Evolutionary conservation across 2,888 invertebrate species (phyloP), one percentile per base, ranked within the genome.

Genomic region (Clostera curtula): DNA sequence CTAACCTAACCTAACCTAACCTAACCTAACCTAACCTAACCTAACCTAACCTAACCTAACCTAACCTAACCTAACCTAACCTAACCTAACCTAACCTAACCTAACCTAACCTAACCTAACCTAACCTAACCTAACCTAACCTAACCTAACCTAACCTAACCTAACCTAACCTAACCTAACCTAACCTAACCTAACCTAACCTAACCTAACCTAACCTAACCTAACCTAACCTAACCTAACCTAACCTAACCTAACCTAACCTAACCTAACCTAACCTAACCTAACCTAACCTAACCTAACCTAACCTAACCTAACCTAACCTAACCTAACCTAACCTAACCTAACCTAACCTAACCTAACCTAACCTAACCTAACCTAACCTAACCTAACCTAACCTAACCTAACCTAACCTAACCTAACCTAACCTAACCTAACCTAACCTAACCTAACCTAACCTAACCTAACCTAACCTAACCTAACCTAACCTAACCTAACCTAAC

Each of bases 221-320:
- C 23, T 19, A 19, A 35, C 34, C 38, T 34, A 34, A 38, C 34
- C 33, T 29, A 34, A 36, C 39, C 32, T 34, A 40, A 40, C 36
- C 36, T 36, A 41, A 42, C 34, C 36, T 35, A 39, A 33, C 39
- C 35, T 32, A 34, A 35, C 37, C 36, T 29, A 31, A 37, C 31
- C 36, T 29, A 36, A 28, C 31, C 34, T 27, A 30, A 30, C 31
- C 29, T 27, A 35, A 33, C 34, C 38, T 38, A 38, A 38, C 37
- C 37, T 36, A 38, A 38, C 41, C 36, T 36, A 41, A 38, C 41
- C 36, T 36, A 36, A 38, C 41, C 34, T 36, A 38, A 37, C 41
- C 36, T 38, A 38, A 37, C 37, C 36, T 36, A 41, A 35, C 37
- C 34, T 32, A 36, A 38, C 38, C 36, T 36, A 38, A 36, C 41